Percentiles rank a stretch among this genome's conserved stretches.
phyloP scores from a whole-genome alignment of 1,140 invertebrate genomes.

The Parapsyche elsis region DNA sequence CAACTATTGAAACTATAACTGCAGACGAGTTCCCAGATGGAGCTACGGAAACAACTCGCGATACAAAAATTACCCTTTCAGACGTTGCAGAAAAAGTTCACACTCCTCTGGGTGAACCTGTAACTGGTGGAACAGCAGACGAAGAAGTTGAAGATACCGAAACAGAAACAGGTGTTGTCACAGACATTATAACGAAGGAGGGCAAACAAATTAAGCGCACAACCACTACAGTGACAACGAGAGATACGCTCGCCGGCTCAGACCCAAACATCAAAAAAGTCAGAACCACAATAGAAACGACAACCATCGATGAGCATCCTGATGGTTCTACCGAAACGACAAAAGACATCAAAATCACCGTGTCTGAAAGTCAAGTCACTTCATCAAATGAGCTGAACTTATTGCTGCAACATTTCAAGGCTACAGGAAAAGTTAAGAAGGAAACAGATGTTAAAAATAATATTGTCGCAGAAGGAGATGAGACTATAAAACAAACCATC shows the following conservation, averaged over 20 bases:
- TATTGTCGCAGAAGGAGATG: conserved; percentile 56
- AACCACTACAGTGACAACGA: conserved; percentile 64
- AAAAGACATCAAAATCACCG: conserved; percentile 67
- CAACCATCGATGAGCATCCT: conserved; percentile 65
- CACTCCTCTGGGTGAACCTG: conserved; percentile 50
- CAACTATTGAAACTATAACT: conserved; percentile 60
- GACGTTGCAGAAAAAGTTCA: conserved; percentile 60
- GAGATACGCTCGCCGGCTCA: conserved; percentile 63
- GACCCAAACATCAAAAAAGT: conserved; percentile 63
- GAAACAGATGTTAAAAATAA: conserved; percentile 64
- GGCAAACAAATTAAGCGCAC: conserved; percentile 61
- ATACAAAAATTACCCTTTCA: conserved; percentile 60
- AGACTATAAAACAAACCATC: conserved; percentile 63
- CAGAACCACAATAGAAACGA: conserved; percentile 66
- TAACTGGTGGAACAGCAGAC: conserved; percentile 58
- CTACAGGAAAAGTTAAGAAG: conserved; percentile 64
- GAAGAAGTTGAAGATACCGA: conserved; percentile 64
- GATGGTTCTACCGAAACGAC: conserved; percentile 66
- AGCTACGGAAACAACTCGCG: conserved; percentile 62
- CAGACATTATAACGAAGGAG: conserved; percentile 61
- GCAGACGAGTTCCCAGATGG: conserved; percentile 65
- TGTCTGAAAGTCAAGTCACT: conserved; percentile 66
- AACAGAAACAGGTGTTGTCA: conserved; percentile 63
- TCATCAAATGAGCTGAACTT: conserved; percentile 64
- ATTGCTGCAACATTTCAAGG: conserved; percentile 60